phyloP scores from a whole-genome alignment of 2,888 invertebrate genomes.

The Temnothorax ravouxi region DNA sequence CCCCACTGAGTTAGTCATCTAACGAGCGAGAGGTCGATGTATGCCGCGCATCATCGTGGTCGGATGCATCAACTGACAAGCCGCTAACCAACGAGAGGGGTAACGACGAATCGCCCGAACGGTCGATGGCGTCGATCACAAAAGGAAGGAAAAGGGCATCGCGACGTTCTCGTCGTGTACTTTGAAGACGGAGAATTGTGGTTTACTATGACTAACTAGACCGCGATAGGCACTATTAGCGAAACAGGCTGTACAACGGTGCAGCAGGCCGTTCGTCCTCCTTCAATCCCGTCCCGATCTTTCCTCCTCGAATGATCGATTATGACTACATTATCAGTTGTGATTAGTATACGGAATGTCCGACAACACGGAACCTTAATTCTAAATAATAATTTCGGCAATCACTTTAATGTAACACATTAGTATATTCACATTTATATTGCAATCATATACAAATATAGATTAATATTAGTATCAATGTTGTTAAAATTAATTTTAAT shows the following conservation, averaged over 20 bases:
- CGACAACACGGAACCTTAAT: neutral
- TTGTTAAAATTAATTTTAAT: neutral
- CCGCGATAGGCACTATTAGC: slow-evolving; percentile 46
- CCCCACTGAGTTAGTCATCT: slow-evolving; percentile 60
- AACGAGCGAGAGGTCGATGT: slow-evolving; percentile 53
- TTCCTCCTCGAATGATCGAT: slow-evolving; percentile 1
- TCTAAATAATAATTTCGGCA: neutral
- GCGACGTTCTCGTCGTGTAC: slow-evolving; percentile 23
- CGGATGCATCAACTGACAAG: slow-evolving; percentile 47
- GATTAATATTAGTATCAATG: neutral
- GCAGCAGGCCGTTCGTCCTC: slow-evolving; percentile 25
- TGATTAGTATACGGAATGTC: neutral
- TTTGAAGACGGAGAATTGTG: slow-evolving; percentile 38
- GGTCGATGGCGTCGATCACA: neutral
- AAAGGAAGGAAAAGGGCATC: neutral
- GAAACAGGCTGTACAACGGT: slow-evolving; percentile 37
- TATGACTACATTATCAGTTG: neutral
- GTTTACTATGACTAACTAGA: slow-evolving; percentile 34
- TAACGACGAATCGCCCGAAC: slow-evolving; percentile 8
- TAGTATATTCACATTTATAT: neutral
- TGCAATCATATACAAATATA: neutral
- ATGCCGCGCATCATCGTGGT: slow-evolving; percentile 38
- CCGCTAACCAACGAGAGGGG: slow-evolving; percentile 9
- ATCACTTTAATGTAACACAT: neutral
- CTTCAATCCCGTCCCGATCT: slow-evolving; percentile 12